Base-by-base conservation (phyloP, 2,888 invertebrate species). In the Philereme transversata region DNA sequence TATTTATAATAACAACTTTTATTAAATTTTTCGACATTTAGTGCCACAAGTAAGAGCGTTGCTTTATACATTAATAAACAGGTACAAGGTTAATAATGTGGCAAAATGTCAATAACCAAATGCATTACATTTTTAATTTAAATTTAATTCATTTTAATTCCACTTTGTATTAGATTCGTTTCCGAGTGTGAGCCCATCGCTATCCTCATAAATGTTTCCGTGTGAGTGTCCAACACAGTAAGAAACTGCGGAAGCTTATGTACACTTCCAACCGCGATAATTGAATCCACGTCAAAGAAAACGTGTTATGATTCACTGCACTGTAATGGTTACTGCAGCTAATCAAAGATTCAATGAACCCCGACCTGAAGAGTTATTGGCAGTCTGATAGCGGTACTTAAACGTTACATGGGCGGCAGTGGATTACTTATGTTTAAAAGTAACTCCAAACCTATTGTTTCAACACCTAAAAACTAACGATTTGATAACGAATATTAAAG, bases 161-260 rank as follows among this genome's bases (percentile, higher is more conserved):
- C 48, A 35, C 3, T 48, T 40, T 46, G 22, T 44, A 35, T 11
- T 41, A 41, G 5, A 40, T 44, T 36, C 8, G 33, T 57, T 49
- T 49, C 43, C 43, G 5, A 55, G 41, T 41, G 35, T 48, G 35
- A 49, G 36, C 36, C 52, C 43, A 51, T 54, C 50, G 22, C 54
- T 57, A 51, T 49, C 49, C 9, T 22, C 48, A 35, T 58, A 9
- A 22, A 22, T 46, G 48, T 62, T 59, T 65, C 62, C 60, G 59
- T 54, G 51, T 57, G 53, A 54, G 43, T 47, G 47, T 44, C 52
- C 51, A 36, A 56, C 56, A 65, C 70, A 72, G 70, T 76, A 79
- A 78, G 81, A 83, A 87, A 83, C 74, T 73, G 63, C 83, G 88
- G 88, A 87, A 88, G 75, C 74, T 57, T 41, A 62, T 57, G 72